A percentile compares a stretch with the other conserved stretches of the same genome.
Evolutionary conservation across 2,888 invertebrate species (phyloP).

Genomic region (Didymodactylos carnosus): DNA sequence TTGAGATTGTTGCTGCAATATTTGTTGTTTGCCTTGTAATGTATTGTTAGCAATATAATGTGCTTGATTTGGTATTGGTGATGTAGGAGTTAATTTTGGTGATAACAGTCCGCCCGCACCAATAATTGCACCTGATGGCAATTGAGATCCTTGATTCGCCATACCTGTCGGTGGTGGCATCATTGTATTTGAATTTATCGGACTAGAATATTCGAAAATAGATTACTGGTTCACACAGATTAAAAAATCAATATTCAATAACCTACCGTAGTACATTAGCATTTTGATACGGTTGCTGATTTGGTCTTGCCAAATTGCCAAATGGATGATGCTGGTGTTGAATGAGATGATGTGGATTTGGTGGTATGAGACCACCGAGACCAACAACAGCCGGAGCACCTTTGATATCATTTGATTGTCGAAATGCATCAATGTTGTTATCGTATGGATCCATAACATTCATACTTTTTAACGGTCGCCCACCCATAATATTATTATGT

Average conservation of each 20-base stretch:
- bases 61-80: background rate
- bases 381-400: background rate
- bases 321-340: too few relatives aligned
- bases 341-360: background rate
- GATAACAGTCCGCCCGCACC: background rate
- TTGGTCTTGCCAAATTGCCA: background rate
- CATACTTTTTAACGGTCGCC: background rate
- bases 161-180: conserved; percentile 2
- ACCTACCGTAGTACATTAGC: too few relatives aligned
- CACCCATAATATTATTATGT: too few relatives aligned
- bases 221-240: too few relatives aligned
- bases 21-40: background rate
- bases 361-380: background rate
- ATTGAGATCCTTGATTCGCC: background rate
- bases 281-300: too few relatives aligned
- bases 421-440: background rate
- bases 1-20: background rate
- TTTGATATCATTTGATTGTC: background rate
- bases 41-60: background rate
- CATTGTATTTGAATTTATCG: background rate
- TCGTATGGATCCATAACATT: background rate
- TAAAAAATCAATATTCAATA: too few relatives aligned
- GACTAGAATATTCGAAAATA: too few relatives aligned
- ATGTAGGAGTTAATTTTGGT: background rate
- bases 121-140: background rate